phyloP scores from a whole-genome alignment of 2,888 invertebrate species.

The Hydriomena furcata region DNA sequence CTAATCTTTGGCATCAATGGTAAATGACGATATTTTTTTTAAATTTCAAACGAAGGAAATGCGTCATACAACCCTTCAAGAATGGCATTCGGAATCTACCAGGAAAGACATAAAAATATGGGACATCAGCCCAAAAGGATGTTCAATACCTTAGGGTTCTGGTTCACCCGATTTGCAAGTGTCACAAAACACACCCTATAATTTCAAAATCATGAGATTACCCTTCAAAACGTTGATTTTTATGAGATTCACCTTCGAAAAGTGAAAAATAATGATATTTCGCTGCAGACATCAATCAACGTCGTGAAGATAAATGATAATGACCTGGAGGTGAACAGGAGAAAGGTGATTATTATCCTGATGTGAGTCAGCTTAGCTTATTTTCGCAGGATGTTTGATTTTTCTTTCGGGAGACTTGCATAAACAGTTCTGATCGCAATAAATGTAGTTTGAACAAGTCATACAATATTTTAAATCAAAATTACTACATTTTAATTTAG shows the following conservation, averaged over 20 bases:
- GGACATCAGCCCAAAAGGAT: slow-evolving; percentile 6
- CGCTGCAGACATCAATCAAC: slow-evolving; percentile 44
- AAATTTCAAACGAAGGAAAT: slow-evolving; percentile 5
- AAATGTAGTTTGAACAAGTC: no score
- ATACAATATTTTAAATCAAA: no score
- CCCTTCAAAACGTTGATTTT: no score
- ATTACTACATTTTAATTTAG: no score
- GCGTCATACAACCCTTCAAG: background rate
- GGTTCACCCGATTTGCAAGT: background rate
- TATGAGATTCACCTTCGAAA: slow-evolving; percentile 5
- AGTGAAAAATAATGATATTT: slow-evolving; percentile 34
- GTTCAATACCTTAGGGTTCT: slow-evolving; percentile 43
- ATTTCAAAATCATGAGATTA: no score
- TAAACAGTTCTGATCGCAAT: no score
- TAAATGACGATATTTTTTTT: background rate
- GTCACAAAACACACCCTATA: background rate
- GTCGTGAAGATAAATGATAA: slow-evolving; percentile 51
- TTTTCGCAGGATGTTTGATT: slow-evolving; percentile 6
- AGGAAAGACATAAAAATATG: background rate
- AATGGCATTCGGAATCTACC: background rate
- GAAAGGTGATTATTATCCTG: slow-evolving; percentile 36
- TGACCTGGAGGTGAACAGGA: slow-evolving; percentile 38
- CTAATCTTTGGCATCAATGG: no score
- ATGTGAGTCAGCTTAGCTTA: slow-evolving; percentile 25
- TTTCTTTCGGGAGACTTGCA: background rate